Evolutionary conservation across 2,113 vertebrate genomes (phyloP), one percentile per base, ranked within the genome.

Genomic region (Tor tambroides): DNA sequence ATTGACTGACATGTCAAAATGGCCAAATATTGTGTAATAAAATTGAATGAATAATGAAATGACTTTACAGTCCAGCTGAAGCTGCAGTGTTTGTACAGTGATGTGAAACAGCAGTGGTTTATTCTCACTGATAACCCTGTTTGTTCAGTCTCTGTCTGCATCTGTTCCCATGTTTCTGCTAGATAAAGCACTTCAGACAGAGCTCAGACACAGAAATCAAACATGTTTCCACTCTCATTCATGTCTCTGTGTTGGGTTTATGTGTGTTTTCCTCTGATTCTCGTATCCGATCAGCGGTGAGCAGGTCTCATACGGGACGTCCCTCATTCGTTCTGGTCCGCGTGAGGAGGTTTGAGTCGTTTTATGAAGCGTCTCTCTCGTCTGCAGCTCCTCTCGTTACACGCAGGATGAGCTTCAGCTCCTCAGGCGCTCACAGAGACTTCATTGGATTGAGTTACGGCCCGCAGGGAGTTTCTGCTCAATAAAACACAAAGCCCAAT

Each of bases 111-210:
- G 71, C n/a, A 71, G 30, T 26, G 17, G 32, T 35, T 19, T n/a
- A 65, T 10, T 35, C 35, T 35, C 35, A 35, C 26, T 61, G 83
- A n/a, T n/a, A n/a, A n/a, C n/a, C n/a, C 35, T 69, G 54, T 76
- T 32, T 61, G 28, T 35, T 82, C 30, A 32, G 32, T 71, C 28
- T 26, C 35, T 26, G n/a, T 71, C 38, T 67, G 56, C 15, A 35
- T 59, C 21, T 21, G 12, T 82, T 51, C 83, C 51, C 82, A 67
- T 46, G n/a, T 79, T 28, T 87, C 67, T 87, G 82, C 35, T 41
- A 6, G 38, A 71, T 77, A 56, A 56, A 56, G 54, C 54, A 6
- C 5, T 56, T 56, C 32, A 46, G 89, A 91, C 90, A 85, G 85
- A 88, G 88, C 56, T 61, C 23, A 61, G 21, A 88, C 2, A 72